Base-by-base conservation (phyloP, 2,888 invertebrate species). In the Sminthurinus aureus region DNA sequence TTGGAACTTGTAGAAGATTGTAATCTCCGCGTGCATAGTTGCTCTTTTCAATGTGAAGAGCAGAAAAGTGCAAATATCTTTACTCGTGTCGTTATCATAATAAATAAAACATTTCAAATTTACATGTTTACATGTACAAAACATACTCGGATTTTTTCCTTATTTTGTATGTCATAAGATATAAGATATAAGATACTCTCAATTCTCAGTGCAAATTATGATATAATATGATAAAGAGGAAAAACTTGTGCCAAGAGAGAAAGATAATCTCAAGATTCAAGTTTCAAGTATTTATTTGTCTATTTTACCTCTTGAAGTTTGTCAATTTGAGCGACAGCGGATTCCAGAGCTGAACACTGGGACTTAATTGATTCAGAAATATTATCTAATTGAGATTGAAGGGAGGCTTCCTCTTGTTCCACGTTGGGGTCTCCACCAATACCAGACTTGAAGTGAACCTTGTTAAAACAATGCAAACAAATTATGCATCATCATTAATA, bases 391-490 rank as follows among this genome's bases (percentile, higher is more conserved):
- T 95, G 93, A 83, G 91, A 91, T 83, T 93, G 91, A 87, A 96
- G 92, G 88, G 94, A 93, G 86, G 93, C 93, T 81, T 95, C 95
- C 83, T 93, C 93, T 87, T 94, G 93, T 89, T 93, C 93, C 79
- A 96, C 94, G 87, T 94, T 93, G 86, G 93, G 92, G 91, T 95
- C 94, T 90, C 95, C 94, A 82, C 94, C 95, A 90, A 96, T 94
- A 85, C 95, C 96, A 84, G 95, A 94, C 84, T 94, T 89, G 93
- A 97, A 96, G 91, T 97, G 97, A 83, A 97, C 95, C 95, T 95
- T 91, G 24, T 86, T 58, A 83, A 84, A 83, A 79, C 13, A 15
- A 18, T 58, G 58, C 58, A 13, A 58, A 15, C 58, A 58, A 58
- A 58, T 58, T 15, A 6, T 38, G 1, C 6, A 9, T 58, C 58